Percentiles rank a stretch among this genome's conserved stretches.
Conservation (phyloP, 2,888 invertebrate genomes). For the Charanyca ferruginea region DNA sequence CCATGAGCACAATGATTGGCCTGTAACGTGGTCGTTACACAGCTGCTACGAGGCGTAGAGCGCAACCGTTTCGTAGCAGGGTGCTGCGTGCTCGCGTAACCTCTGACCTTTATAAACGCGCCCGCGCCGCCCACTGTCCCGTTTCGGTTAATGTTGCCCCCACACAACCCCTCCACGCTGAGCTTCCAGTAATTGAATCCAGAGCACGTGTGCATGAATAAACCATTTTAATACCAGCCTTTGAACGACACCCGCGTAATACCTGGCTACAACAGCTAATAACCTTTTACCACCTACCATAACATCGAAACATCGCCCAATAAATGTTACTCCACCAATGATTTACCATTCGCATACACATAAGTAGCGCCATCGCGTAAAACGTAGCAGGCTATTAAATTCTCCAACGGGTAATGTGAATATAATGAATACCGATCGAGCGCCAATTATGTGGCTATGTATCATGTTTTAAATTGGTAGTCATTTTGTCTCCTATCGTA, state of each 20-base stretch:
- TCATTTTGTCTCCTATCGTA: conserved; percentile 9
- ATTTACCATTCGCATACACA: conserved; percentile 23
- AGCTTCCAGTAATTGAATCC: conserved; percentile 80
- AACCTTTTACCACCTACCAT: conserved; percentile 32
- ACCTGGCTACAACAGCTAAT: conserved; percentile 44
- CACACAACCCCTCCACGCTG: conserved; percentile 60
- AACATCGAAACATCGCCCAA: conserved; percentile 38
- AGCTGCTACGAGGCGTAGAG: conserved; percentile 71
- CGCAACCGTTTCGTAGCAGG: conserved; percentile 70
- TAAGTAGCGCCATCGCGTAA: conserved; percentile 26
- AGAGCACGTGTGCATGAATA: conserved; percentile 80
- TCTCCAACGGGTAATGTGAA: conserved; percentile 71
- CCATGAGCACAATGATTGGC: conserved; percentile 36
- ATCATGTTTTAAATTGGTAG: conserved; percentile 70
- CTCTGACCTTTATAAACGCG: conserved; percentile 77
- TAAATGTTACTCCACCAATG: conserved; percentile 45
- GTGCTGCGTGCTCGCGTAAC: conserved; percentile 72
- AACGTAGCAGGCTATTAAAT: conserved; percentile 66
- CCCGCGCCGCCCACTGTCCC: conserved; percentile 60
- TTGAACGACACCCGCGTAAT: conserved; percentile 46
- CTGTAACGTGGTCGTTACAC: conserved; percentile 63
- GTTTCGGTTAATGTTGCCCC: conserved; percentile 69
- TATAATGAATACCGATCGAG: conserved; percentile 75
- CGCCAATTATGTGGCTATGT: conserved; percentile 72
- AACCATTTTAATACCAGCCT: conserved; percentile 70